Conservation (phyloP, 1,140 invertebrate genomes). For the Tribolium madens region DNA sequence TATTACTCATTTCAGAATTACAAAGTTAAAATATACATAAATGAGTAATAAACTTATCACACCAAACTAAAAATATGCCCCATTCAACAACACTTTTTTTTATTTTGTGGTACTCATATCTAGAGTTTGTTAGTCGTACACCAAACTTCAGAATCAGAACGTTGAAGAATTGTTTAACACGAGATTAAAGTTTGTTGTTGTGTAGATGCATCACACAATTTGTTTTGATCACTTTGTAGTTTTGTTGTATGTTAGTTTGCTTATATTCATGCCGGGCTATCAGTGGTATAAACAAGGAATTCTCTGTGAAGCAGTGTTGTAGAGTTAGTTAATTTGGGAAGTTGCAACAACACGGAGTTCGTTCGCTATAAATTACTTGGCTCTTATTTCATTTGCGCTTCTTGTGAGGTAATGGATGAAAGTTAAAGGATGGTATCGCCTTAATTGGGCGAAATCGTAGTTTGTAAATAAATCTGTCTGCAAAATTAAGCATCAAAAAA, state of each 20-base stretch:
- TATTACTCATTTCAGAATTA: no score
- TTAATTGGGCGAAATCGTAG: conserved; percentile 31
- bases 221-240: not conserved
- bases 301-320: not conserved
- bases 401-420: conserved; percentile 22
- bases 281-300: not conserved
- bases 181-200: not conserved
- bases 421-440: conserved; percentile 33
- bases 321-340: conserved; percentile 6
- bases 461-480: conserved; percentile 25
- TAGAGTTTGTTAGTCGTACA: no score
- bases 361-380: not conserved
- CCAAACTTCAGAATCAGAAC: no score
- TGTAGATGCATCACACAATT: not conserved
- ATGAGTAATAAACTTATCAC: no score
- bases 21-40: no score
- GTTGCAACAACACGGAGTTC: conserved; percentile 14
- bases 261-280: not conserved
- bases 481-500: conserved; percentile 33
- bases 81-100: no score
- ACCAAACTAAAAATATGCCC: no score
- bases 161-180: no score
- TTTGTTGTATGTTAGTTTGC: not conserved
- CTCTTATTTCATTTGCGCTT: conserved; percentile 22
- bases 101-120: no score